phyloP scores from a whole-genome alignment of 2,888 invertebrate species.

The Gymnosoma rotundatum region DNA sequence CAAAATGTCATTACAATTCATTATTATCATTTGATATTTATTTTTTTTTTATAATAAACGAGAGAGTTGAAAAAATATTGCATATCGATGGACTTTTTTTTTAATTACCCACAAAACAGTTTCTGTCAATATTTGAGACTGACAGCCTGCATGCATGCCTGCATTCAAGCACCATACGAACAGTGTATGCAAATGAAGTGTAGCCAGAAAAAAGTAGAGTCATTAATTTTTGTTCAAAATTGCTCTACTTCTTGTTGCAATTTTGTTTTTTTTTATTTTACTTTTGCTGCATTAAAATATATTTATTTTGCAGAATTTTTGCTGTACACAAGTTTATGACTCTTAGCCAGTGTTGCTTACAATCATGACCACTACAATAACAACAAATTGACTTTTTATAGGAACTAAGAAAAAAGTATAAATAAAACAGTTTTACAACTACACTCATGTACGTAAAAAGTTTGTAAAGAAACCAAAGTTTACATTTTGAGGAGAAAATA shows the following conservation, averaged over 20 bases:
- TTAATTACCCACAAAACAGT: conserved; percentile 66
- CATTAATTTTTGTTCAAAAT: conserved; percentile 57
- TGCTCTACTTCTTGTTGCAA: conserved; percentile 54
- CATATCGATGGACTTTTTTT: conserved; percentile 15
- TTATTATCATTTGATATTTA: conserved; percentile 64
- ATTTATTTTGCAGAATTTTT: conserved; percentile 42
- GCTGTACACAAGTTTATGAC: conserved; percentile 33
- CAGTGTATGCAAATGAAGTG: conserved; percentile 56
- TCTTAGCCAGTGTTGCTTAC: conserved; percentile 57
- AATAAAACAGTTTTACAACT: neutral
- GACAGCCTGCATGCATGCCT: conserved; percentile 11
- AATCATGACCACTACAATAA: conserved; percentile 66
- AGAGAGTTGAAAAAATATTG: conserved; percentile 10
- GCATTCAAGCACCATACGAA: conserved; percentile 22
- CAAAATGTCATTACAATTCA: conserved; percentile 69
- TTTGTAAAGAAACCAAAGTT: neutral
- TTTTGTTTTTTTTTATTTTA: conserved; percentile 17
- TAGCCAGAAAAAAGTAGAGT: conserved; percentile 24
- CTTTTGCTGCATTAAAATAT: conserved; percentile 32
- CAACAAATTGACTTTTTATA: conserved; percentile 65
- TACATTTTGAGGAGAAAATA: neutral
- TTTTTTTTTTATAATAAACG: conserved; percentile 18
- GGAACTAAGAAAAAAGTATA: neutral
- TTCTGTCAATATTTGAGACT: conserved; percentile 51
- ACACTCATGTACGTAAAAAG: neutral